phyloP scores from a whole-genome alignment of 2,797 vertebrate species.

The Alcedo atthis region DNA sequence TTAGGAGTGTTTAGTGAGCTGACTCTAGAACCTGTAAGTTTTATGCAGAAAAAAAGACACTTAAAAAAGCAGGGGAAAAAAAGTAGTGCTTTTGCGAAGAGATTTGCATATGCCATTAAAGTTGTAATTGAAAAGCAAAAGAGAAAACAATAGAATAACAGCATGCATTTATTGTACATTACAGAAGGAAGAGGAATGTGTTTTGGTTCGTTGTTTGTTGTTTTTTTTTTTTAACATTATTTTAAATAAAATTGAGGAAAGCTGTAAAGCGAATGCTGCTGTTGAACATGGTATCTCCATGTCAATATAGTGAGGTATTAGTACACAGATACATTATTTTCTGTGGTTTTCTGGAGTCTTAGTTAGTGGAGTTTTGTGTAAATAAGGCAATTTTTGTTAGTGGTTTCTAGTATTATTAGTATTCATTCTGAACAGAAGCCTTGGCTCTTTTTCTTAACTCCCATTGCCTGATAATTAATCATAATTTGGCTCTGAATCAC shows the following conservation, averaged over 20 bases:
- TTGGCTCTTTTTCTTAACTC: neutral
- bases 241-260: neutral
- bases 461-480: neutral
- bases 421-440: neutral
- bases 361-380: neutral
- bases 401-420: neutral
- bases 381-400: neutral
- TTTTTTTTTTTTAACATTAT: neutral
- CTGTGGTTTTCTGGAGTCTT: neutral
- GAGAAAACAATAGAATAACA: neutral
- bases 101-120: neutral
- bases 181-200: neutral
- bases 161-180: neutral
- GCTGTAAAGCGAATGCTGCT: neutral
- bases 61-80: neutral
- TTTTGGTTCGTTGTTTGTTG: neutral
- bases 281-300: fast-evolving
- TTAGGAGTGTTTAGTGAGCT: neutral
- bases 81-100: neutral
- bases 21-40: neutral
- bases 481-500: neutral
- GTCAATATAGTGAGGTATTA: neutral
- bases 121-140: neutral
- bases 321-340: neutral
- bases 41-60: neutral